Evolutionary conservation across 1,140 invertebrate species (phyloP), one percentile per base, ranked within the genome.

Genomic region (Diabrotica virgifera): DNA sequence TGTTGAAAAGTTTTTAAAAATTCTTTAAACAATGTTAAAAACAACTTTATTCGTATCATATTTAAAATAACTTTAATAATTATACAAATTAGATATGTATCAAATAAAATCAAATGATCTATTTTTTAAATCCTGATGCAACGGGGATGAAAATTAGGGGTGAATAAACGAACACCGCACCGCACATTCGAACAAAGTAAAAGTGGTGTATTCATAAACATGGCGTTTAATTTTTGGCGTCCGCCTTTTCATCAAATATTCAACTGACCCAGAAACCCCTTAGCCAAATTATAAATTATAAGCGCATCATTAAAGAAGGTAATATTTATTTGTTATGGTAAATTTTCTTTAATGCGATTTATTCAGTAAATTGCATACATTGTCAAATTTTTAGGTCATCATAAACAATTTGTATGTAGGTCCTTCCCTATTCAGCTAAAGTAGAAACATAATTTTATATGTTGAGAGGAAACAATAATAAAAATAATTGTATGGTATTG

Each of bases 141-240:
- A 24, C 4, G 24, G 24, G 24, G 24, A 24, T 24, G 24, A 24
- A 24, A 24, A 24, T 24, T 24, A 24, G 24, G 24, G 24, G 24
- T 24, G 24, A 24, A 24, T 2, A 24, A 24, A 24, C 24, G 24
- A 24, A 24, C 24, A 24, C 24, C 4, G 24, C 24, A 24, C 24
- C 4, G 24, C 24, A 24, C 24, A 24, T 24, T 24, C 24, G 24
- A 24, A 24, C 24, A 24, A 24, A 24, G 24, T 24, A 46, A 46
- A 14, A 36, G 36, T 36, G 36, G n/a, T 36, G 36, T 36, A 57
- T 57, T 36, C 59, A 38, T 60, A 69, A 72, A 72, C 69, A 72
- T 72, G 71, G 71, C 71, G 61, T 40, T 70, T 53, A 54, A 62
- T 72, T 70, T 69, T 63, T 65, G 70, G 67, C 70, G 63, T 69